phyloP scores from a whole-genome alignment of 1,140 invertebrate genomes.

The Calephelis virginiensis region DNA sequence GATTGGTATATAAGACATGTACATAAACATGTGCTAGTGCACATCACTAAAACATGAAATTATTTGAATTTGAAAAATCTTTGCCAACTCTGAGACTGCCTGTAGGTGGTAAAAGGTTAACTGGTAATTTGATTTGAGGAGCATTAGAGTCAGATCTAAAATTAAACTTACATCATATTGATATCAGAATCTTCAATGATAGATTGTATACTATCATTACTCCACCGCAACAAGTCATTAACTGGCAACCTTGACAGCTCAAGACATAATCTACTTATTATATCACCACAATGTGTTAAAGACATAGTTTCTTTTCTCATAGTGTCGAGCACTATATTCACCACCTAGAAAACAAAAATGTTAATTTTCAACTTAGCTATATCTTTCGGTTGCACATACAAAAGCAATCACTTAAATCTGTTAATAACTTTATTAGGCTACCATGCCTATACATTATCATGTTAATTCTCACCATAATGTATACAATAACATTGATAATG shows the following conservation, averaged over 20 bases:
- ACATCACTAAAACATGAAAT: too few species aligned
- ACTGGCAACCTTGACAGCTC: conserved; percentile 45
- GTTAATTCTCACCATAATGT: too few species aligned
- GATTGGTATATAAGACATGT: too few species aligned
- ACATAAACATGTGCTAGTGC: too few species aligned
- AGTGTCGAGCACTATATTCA: conserved; percentile 51
- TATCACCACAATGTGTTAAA: conserved; percentile 52
- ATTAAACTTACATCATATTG: conserved; percentile 59
- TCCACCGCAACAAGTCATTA: conserved; percentile 53
- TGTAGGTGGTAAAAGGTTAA: too few species aligned
- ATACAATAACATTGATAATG: too few species aligned
- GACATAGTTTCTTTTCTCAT: conserved; percentile 56
- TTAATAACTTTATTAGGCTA: too few species aligned
- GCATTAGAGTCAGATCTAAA: not conserved
- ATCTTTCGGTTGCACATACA: not conserved
- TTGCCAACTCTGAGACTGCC: too few species aligned
- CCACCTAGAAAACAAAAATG: conserved; percentile 40
- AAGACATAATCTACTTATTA: conserved; percentile 52
- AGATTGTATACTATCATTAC: conserved; percentile 57
- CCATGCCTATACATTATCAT: too few species aligned
- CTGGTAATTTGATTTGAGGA: not conserved
- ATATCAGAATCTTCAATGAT: conserved; percentile 61
- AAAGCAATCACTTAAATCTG: too few species aligned
- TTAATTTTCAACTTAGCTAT: not conserved
- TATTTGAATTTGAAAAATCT: too few species aligned